These are phyloP conservation scores for Cryptocheilus praepositus DNA, from an alignment of 2,888 invertebrate species.

Conservation along the genomic window DNA sequence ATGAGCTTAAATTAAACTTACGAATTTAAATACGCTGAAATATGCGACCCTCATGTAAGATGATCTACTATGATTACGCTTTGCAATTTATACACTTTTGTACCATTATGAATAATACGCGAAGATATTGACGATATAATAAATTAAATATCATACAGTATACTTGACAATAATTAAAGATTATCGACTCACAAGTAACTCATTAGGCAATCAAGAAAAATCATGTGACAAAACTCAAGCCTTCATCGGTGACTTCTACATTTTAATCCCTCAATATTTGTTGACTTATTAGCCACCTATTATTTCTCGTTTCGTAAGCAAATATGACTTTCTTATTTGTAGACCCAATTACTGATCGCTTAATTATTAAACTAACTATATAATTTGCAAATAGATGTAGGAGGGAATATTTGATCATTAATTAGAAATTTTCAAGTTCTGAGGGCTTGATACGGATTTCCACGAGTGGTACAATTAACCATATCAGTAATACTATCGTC, in stretches of 20 bases:
- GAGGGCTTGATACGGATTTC: too few relatives aligned
- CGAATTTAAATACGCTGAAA: too few relatives aligned
- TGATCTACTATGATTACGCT: neutral
- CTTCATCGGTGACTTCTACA: conserved; percentile 10
- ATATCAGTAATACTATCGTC: too few relatives aligned
- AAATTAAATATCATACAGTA: conserved; percentile 36
- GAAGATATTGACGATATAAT: conserved; percentile 27
- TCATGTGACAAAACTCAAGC: conserved; percentile 8
- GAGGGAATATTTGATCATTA: too few relatives aligned
- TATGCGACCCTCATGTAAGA: too few relatives aligned
- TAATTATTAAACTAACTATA: too few relatives aligned
- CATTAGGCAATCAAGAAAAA: conserved; percentile 30
- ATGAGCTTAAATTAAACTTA: too few relatives aligned
- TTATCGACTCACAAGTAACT: conserved; percentile 33
- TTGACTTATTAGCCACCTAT: neutral
- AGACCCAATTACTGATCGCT: too few relatives aligned
- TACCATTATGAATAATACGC: neutral
- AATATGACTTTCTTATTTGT: too few relatives aligned
- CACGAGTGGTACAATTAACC: too few relatives aligned
- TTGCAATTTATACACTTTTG: conserved; percentile 11
- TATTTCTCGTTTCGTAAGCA: neutral
- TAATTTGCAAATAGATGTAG: too few relatives aligned
- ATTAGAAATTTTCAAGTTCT: too few relatives aligned
- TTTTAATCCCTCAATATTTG: neutral
- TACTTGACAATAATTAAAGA: conserved; percentile 51